phyloP scores from a whole-genome alignment of 1,140 invertebrate species.

The Magallana gigas region DNA sequence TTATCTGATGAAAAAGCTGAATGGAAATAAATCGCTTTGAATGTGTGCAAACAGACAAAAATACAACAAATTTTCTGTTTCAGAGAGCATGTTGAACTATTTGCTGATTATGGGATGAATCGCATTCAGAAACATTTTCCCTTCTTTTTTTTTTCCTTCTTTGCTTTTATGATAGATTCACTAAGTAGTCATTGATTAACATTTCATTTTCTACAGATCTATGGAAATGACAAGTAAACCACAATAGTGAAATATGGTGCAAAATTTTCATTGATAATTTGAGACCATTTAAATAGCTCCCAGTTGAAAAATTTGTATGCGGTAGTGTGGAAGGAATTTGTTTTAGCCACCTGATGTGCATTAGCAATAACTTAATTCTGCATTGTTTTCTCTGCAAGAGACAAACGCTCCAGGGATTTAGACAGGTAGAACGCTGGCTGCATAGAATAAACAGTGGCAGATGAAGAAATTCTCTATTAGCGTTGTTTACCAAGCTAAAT shows the following conservation, averaged over 20 bases:
- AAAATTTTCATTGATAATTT: not conserved
- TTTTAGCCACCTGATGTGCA: not conserved
- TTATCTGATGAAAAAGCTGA: too few species aligned
- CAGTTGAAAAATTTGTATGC: not conserved
- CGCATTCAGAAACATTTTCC: too few species aligned
- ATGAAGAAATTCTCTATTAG: constrained; percentile 9
- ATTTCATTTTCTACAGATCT: too few species aligned
- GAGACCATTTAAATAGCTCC: not conserved
- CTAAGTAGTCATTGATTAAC: too few species aligned
- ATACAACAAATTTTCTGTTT: constrained; percentile 12
- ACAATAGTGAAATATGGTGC: too few species aligned
- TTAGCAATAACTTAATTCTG: not conserved
- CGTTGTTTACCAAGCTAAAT: constrained; percentile 23
- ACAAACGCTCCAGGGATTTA: not conserved
- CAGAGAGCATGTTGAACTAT: not conserved
- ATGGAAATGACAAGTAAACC: too few species aligned
- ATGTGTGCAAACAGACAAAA: not conserved
- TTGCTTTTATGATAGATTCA: too few species aligned
- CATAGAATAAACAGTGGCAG: constrained; percentile 12
- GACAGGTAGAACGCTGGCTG: not conserved
- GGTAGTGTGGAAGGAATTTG: not conserved
- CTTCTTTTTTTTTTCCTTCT: too few species aligned
- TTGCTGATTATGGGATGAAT: not conserved
- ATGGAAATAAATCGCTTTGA: too few species aligned
- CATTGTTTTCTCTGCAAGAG: not conserved